Percentiles rank a stretch among this genome's conserved stretches.
These are phyloP conservation scores for Olivierus martensii DNA, from an alignment of 1,140 invertebrate genomes.

Conservation along the genomic window DNA sequence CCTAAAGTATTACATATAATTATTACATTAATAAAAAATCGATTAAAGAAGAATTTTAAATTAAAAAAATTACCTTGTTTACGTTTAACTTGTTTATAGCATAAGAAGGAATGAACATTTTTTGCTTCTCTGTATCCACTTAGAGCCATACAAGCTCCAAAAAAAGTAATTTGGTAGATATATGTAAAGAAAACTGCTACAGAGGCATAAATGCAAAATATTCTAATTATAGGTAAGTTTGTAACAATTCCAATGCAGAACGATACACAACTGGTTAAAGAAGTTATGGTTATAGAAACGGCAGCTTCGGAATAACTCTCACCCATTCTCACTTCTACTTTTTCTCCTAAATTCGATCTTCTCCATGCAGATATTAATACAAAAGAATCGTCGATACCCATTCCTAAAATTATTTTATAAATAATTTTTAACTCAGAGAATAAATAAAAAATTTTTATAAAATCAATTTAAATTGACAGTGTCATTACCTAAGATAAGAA, in stretches of 20 bases:
- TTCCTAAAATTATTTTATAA: constrained; percentile 44
- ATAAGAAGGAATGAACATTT: constrained; percentile 51
- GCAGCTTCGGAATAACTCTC: constrained; percentile 83
- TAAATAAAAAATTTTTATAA: too few species aligned
- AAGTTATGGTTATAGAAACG: constrained; percentile 94
- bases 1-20: too few species aligned
- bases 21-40: too few species aligned
- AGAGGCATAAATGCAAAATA: constrained; percentile 92
- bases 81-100: too few species aligned
- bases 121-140: constrained; percentile 72
- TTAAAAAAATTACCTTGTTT: too few species aligned
- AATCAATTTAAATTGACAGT: too few species aligned
- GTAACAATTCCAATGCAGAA: constrained; percentile 91
- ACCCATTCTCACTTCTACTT: constrained; percentile 71
- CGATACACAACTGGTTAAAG: constrained; percentile 90
- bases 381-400: constrained; percentile 93
- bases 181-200: constrained; percentile 84
- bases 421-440: too few species aligned
- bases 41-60: too few species aligned
- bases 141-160: constrained; percentile 75
- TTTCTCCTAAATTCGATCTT: constrained; percentile 57
- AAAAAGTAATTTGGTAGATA: constrained; percentile 87
- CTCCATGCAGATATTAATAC: constrained; percentile 90
- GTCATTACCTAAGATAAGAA: constrained; percentile 88
- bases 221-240: constrained; percentile 83